Base-by-base conservation (phyloP, 1,140 invertebrate species). In the Drosophila erecta region DNA sequence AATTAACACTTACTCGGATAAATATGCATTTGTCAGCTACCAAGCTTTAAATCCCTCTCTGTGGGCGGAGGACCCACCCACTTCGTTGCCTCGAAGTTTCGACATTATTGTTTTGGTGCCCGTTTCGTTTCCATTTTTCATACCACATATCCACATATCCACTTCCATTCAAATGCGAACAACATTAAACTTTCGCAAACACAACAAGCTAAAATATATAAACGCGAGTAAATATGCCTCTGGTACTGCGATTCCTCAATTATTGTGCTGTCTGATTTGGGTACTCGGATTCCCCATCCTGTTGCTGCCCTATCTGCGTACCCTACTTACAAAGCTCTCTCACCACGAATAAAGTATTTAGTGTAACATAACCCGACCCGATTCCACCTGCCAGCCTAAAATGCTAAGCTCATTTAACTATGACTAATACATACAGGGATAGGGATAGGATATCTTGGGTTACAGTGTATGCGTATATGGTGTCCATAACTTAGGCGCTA, bases 191-290 rank as follows among this genome's bases (percentile, higher is more conserved):
- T 67, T 71, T 86, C 77, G 79, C 79, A 87, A 89, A 87, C 76
- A 84, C 79, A 87, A 87, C 79, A 80, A 71, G 65, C 79, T 70
- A 67, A 81, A 83, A 87, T 73, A 77, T 84, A 76, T 77, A 46
- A 62, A 30, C 44, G 53, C 51, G 61, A 76, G 11, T 74, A 60
- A 58, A 40, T 76, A 46, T 67, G 35, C 27, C 38, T 85, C 50
- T 76, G 79, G 83, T 86, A 86, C 83, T 72, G 43, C 71, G 49
- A 40, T 79, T 89, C 43, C 58, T 65, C 56, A 60, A 69, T 87
- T 81, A 89, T 86, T 86, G 83, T 86, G 83, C 83, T 89, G 20
- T 65, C 56, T 59, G 79, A 69, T 74, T 53, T 70, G 40, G 24
- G 49, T 62, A 44, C 7, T 47, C 15, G 40, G 60, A 38, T 11